Base-by-base conservation (phyloP, 2,113 vertebrate genomes). In the Amia ocellicauda region DNA sequence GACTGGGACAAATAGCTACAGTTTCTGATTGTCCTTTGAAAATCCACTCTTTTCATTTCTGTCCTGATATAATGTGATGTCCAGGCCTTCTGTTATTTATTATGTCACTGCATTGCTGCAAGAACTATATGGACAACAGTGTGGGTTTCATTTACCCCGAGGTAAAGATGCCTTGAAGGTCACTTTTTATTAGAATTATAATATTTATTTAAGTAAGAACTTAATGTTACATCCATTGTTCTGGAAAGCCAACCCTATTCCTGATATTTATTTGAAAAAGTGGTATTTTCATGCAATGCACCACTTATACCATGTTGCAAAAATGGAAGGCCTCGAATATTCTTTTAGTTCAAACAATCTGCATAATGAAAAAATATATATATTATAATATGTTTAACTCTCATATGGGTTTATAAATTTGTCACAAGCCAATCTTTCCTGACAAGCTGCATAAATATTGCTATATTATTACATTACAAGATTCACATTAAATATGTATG, bases 81-180 rank as follows among this genome's bases (percentile, higher is more conserved):
- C 19, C 61, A 8, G 73, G 69, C 67, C 68, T 16, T 78, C 69
- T 55, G 73, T 81, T 77, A 76, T 72, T 69, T 52, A 78, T 79
- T 81, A 73, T 60, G 79, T 84, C 83, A 78, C 76, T 76, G 78
- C 80, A 54, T 62, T 62, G 68, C 26, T 63, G 28, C 74, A 69
- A 40, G 52, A 31, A 69, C 67, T 72, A 62, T 63, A 64, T 65
- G 79, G 71, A 78, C 73, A 71, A 74, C 74, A 72, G 56, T 62
- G 71, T 66, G 51, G 75, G 72, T 79, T 80, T 77, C 69, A 66
- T 66, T 69, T 63, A 7, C 65, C 74, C 76, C 7, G 4, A 41
- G 50, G 27, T 40, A 49, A 58, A 7, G 40, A 66, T 51, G 64
- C 71, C 73, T 78, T 64, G 72, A 55, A 74, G 80, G 76, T 81